Evolutionary conservation across 2,113 vertebrate genomes (phyloP).

Genomic region (Megaleporinus macrocephalus): DNA sequence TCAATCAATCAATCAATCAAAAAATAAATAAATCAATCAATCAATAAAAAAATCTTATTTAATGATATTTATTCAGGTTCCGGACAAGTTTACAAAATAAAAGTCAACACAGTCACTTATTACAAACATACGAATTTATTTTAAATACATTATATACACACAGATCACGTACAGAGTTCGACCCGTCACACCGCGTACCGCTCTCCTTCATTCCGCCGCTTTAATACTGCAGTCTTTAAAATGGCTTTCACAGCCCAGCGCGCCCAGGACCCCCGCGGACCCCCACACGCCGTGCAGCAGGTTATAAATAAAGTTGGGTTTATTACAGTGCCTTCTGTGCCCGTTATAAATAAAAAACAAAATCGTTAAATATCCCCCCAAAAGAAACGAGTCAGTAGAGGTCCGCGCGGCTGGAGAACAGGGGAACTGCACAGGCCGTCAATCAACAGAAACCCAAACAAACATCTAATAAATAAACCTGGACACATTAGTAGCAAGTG

Average conservation of each 20-base stretch:
- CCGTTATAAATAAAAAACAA: constrained; percentile 72
- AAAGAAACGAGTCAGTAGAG: not conserved
- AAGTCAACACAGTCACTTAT: not conserved
- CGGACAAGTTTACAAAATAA: not conserved
- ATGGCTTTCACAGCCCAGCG: not conserved
- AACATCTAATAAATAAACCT: not conserved
- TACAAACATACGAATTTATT: constrained; percentile 67
- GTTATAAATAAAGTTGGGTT: constrained; percentile 67
- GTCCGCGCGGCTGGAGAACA: not conserved
- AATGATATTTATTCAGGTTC: too few relatives aligned
- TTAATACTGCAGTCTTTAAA: not conserved
- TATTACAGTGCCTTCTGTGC: constrained; percentile 73
- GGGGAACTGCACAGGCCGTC: not conserved
- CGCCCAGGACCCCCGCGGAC: too few relatives aligned
- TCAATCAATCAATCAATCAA: too few relatives aligned
- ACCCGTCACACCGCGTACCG: not conserved
- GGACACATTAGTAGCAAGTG: not conserved
- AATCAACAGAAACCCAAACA: not conserved
- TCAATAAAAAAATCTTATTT: too few relatives aligned
- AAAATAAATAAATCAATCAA: too few relatives aligned
- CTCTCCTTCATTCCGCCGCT: not conserved
- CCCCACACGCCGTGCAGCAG: not conserved
- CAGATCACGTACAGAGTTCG: constrained; percentile 21
- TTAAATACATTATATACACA: constrained; percentile 76
- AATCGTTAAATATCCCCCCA: constrained; percentile 54